A percentile compares a stretch with the other conserved stretches of the same genome.
Evolutionary conservation across 2,113 vertebrate species (phyloP).

Genomic region (Vireo altiloquus): DNA sequence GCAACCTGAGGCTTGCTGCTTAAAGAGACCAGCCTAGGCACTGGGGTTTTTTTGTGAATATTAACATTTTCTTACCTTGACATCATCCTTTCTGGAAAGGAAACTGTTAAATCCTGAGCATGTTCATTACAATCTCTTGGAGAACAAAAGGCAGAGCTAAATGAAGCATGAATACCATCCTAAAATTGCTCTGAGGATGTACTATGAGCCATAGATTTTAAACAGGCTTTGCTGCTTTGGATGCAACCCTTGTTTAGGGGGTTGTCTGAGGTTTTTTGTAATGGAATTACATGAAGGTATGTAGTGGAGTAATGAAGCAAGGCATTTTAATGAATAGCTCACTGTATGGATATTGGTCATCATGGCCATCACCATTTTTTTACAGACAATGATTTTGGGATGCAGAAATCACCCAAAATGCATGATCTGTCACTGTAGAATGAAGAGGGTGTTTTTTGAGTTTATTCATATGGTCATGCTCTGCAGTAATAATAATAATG

Average conservation of each 20-base stretch:
- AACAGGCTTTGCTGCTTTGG: slow-evolving; percentile 1
- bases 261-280: not conserved
- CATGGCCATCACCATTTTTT: not conserved
- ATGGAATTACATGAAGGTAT: not conserved
- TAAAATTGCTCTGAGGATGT: not conserved
- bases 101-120: slow-evolving; percentile 6
- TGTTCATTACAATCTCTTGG: not conserved
- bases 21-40: not conserved
- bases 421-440: not conserved
- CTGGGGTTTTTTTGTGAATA: not conserved
- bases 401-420: not conserved
- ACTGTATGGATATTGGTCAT: not conserved
- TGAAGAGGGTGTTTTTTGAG: not conserved
- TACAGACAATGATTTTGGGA: not conserved
- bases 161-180: slow-evolving; percentile 34
- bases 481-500: not conserved
- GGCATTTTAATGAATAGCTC: not conserved
- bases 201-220: not conserved
- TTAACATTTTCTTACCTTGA: not conserved
- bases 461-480: not conserved
- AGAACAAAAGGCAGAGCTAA: slow-evolving; percentile 26
- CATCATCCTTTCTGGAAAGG: not conserved
- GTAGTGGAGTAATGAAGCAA: not conserved
- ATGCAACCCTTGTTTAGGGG: not conserved
- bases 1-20: not conserved